Base-by-base conservation (phyloP, 2,113 vertebrate species). In the Glareola pratincola region DNA sequence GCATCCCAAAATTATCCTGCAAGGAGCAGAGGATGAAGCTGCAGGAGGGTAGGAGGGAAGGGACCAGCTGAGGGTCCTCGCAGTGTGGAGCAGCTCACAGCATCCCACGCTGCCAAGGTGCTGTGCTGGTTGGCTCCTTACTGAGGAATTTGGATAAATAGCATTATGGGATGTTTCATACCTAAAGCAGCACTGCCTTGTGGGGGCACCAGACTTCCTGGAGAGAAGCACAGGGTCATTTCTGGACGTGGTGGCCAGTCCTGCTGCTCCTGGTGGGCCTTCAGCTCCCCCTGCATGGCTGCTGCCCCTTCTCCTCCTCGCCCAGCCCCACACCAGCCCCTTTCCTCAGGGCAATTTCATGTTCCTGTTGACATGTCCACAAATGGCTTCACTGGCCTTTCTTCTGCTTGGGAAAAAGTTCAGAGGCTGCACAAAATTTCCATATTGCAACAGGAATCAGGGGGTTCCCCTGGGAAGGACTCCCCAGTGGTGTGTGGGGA, bases 401-500 rank as follows among this genome's bases (percentile, higher is more conserved):
- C 45, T 14, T 8, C 30, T 60, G 34, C 41, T 72, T 7, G 4
- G 34, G 30, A 39, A 82, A 29, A 66, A 7, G 26, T 47, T 51
- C 27, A 20, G 47, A 80, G 27, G n/a, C 30, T 67, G 43, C 30
- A 62, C 10, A 76, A 47, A 21, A 67, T 51, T 74, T 66, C 73
- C 26, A 10, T 53, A 15, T 45, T 48, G 12, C 43, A 50, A 37
- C 9, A 51, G 23, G 21, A 69, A 67, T 24, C 7, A 53, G 54
- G 18, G 22, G 26, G 24, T 39, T 85, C 18, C 69, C 81, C 26
- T 47, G 26, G 27, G 23, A 30, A 81, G 78, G 39, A 56, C 26
- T 67, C 9, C 37, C 21, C 9, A 6, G 2, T 36, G 36, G 24
- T 0, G 0, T 51, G 36, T 0, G 2, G 22, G 34, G 39, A 50